Evolutionary conservation across 2,888 invertebrate species (phyloP), one percentile per base, ranked within the genome.

Genomic region (Matsumyia berberina): DNA sequence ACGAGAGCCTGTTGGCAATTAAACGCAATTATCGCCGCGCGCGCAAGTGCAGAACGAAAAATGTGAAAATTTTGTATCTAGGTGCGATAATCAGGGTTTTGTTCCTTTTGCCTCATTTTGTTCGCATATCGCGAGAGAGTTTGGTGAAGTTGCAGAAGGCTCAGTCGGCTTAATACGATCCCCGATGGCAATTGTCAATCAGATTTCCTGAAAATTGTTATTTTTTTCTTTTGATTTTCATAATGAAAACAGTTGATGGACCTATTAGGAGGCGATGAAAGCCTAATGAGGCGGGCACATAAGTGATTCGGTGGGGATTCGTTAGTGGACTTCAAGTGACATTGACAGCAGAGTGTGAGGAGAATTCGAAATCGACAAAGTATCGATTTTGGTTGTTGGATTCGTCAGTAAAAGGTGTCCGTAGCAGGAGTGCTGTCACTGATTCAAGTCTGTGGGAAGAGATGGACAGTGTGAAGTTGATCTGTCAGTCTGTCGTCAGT

Each of bases 51-150:
- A 80, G 80, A 85, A 80, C 85, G 80, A 80, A 85, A 80, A 85
- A 80, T 80, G 80, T 60, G 85, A 85, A 85, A 85, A 85, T 85
- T 64, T 85, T 24, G 74, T 80, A 80, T 85, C 85, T 74, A 85
- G 85, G 85, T 80, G 85, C 85, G 85, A 85, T 80, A 85, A 85
- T 66, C 85, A 70, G 74, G 64, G 69, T 83, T 69, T 83, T 57
- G 37, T 57, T 62, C 60, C 31, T 35, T 24, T 24, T n/a, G 17
- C 42, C 51, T 62, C 60, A 37, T 35, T 24, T 24, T n/a, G 17
- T 17, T 11, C 33, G n/a, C n/a, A 2, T 19, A 19, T 8, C 19
- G 55, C 9, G 57, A 35, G 39, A 44, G 64, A 53, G 60, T 55
- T 62, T 72, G 15, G 64, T 57, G n/a, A 37, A n/a, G n/a, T n/a